These are phyloP conservation scores for Busseola fusca DNA, from an alignment of 2,888 invertebrate species.

Conservation along the genomic window DNA sequence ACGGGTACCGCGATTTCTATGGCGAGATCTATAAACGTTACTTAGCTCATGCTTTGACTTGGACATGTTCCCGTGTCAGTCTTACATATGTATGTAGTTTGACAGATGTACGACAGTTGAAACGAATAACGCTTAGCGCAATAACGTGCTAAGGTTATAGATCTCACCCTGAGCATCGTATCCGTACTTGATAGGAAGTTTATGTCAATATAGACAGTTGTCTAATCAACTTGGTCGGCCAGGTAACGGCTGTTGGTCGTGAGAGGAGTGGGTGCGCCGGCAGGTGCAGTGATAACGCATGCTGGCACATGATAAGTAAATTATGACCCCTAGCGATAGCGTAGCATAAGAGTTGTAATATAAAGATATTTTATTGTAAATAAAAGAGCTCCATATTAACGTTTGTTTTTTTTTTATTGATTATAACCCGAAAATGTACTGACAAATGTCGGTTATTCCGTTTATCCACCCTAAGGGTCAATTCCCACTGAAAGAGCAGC, in stretches of 20 bases:
- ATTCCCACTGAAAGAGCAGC: too few relatives aligned
- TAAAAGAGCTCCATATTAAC: conserved; percentile 69
- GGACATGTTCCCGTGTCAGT: background rate
- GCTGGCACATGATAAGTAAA: conserved; percentile 36
- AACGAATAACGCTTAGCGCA: too few relatives aligned
- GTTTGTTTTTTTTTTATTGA: conserved; percentile 9
- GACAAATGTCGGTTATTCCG: background rate
- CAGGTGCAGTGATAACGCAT: conserved; percentile 40
- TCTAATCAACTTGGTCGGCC: conserved; percentile 1
- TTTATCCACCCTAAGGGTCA: too few relatives aligned
- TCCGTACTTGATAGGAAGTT: too few relatives aligned
- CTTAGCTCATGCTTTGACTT: background rate
- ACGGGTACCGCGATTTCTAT: background rate
- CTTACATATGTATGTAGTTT: background rate
- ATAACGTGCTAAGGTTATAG: too few relatives aligned
- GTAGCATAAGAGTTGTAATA: conserved; percentile 66
- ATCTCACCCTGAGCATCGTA: background rate
- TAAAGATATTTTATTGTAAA: conserved; percentile 75
- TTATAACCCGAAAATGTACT: background rate
- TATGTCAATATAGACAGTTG: background rate
- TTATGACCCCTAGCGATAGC: conserved; percentile 58
- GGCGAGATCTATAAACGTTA: background rate
- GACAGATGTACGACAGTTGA: background rate
- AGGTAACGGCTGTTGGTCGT: conserved; percentile 35
- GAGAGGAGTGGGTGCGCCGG: background rate